These are phyloP conservation scores for Chrysina gloriosa DNA, from an alignment of 2,888 invertebrate species.

Conservation along the genomic window DNA sequence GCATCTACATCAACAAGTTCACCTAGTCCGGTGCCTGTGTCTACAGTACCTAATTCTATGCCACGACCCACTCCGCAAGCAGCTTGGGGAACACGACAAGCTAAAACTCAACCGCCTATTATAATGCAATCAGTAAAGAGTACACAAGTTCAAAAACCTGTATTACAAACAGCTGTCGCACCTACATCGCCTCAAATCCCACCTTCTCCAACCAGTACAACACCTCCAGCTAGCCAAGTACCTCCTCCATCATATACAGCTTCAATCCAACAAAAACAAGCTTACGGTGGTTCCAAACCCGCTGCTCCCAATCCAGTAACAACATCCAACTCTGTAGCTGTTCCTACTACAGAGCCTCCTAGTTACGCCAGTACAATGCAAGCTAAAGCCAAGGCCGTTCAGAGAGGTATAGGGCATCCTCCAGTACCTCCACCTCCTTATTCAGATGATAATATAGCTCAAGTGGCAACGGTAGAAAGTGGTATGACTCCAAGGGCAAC, in stretches of 20 bases:
- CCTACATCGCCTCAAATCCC: conserved; percentile 82
- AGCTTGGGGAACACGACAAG: conserved; percentile 88
- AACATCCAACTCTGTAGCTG: conserved; percentile 55
- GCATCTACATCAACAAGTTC: conserved; percentile 84
- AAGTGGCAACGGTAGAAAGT: conserved; percentile 65
- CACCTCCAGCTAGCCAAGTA: conserved; percentile 67
- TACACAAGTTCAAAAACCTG: conserved; percentile 94
- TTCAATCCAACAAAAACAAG: conserved; percentile 79
- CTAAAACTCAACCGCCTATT: conserved; percentile 91
- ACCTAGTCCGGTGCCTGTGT: conserved; percentile 80
- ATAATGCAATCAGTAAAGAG: conserved; percentile 98
- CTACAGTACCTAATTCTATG: conserved; percentile 74
- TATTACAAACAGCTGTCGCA: conserved; percentile 95
- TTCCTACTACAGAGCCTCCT: conserved; percentile 89
- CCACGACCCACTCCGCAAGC: conserved; percentile 84
- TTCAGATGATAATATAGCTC: conserved; percentile 61
- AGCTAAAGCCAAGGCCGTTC: conserved; percentile 74
- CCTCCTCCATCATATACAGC: conserved; percentile 88
- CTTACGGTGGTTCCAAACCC: conserved; percentile 57
- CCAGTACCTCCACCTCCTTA: conserved; percentile 79
- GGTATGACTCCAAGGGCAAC: conserved; percentile 66
- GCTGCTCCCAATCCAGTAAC: conserved; percentile 62
- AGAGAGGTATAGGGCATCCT: conserved; percentile 75
- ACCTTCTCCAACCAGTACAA: conserved; percentile 55
- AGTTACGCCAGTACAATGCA: conserved; percentile 94